Evolutionary conservation across 1,140 invertebrate species (phyloP).

Genomic region (Zophobas morio): DNA sequence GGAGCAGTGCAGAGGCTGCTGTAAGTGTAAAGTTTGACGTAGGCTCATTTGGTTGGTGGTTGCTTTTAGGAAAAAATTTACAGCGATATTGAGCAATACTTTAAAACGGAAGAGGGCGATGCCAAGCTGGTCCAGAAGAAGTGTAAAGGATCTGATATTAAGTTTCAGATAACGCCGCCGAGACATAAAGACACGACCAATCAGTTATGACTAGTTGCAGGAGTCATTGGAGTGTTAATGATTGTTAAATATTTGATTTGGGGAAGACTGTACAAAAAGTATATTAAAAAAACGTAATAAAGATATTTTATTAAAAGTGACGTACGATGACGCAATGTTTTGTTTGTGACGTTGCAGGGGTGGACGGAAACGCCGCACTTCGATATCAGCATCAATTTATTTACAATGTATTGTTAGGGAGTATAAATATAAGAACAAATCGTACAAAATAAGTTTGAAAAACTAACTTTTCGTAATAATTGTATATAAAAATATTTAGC

Average conservation of each 20-base stretch:
- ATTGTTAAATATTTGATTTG: constrained; percentile 46
- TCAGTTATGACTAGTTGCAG: constrained; percentile 57
- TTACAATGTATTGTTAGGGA: constrained; percentile 29
- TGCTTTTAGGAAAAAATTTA: constrained; percentile 72
- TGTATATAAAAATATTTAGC: constrained; percentile 41
- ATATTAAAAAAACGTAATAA: not conserved
- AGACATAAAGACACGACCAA: constrained; percentile 55
- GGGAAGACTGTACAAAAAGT: constrained; percentile 28
- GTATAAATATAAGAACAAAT: constrained; percentile 41
- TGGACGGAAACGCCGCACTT: too few relatives aligned
- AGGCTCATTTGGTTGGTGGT: constrained; percentile 17
- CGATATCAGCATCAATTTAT: constrained; percentile 4
- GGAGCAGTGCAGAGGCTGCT: constrained; percentile 67
- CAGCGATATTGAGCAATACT: constrained; percentile 69
- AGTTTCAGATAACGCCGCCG: constrained; percentile 73
- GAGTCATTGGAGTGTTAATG: constrained; percentile 19
- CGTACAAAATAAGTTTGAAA: constrained; percentile 40
- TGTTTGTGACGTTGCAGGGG: too few relatives aligned
- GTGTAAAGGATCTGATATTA: constrained; percentile 71
- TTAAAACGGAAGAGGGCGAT: constrained; percentile 61
- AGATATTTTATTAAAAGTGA: too few relatives aligned
- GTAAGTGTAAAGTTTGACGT: constrained; percentile 64
- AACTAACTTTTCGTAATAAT: constrained; percentile 30
- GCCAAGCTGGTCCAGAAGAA: constrained; percentile 73
- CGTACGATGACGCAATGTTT: too few relatives aligned